Conservation (phyloP, 1,140 invertebrate species). For the Leptopilina boulardi region DNA sequence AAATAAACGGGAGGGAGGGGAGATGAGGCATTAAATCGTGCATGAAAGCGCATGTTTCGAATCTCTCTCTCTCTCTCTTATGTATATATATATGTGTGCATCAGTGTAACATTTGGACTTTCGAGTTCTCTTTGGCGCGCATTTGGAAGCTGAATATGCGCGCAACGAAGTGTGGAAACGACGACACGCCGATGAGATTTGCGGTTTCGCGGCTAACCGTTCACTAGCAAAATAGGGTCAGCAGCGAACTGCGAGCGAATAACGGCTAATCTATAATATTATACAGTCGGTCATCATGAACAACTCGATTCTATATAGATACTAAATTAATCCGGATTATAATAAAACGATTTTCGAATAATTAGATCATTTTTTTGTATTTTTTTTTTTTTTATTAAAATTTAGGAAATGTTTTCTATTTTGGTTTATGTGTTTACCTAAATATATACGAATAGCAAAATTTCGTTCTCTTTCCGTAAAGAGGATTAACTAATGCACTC, state of each 20-base stretch:
- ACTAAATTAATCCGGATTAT: constrained; percentile 4
- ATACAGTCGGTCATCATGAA: neutral
- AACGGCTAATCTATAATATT: constrained; percentile 58
- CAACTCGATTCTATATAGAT: neutral
- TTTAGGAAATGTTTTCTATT: too few relatives aligned
- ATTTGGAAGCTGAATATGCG: constrained; percentile 21
- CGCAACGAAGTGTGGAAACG: constrained; percentile 16
- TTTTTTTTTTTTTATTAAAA: too few relatives aligned
- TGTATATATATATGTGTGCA: too few relatives aligned
- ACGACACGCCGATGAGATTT: constrained; percentile 47
- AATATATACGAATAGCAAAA: neutral
- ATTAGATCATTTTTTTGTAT: too few relatives aligned
- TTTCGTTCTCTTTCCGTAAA: neutral
- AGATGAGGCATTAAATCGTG: constrained; percentile 8
- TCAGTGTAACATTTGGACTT: neutral
- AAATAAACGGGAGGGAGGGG: neutral
- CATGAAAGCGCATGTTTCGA: constrained; percentile 23
- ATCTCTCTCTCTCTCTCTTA: too few relatives aligned
- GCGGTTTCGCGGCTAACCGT: constrained; percentile 59
- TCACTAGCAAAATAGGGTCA: constrained; percentile 58
- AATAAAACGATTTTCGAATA: too few relatives aligned
- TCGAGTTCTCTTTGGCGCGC: neutral
- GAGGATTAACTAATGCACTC: neutral
- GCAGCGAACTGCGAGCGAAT: constrained; percentile 58
- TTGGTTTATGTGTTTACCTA: too few relatives aligned